phyloP scores from a whole-genome alignment of 2,113 vertebrate species.

The Tragelaphus strepsiceros region DNA sequence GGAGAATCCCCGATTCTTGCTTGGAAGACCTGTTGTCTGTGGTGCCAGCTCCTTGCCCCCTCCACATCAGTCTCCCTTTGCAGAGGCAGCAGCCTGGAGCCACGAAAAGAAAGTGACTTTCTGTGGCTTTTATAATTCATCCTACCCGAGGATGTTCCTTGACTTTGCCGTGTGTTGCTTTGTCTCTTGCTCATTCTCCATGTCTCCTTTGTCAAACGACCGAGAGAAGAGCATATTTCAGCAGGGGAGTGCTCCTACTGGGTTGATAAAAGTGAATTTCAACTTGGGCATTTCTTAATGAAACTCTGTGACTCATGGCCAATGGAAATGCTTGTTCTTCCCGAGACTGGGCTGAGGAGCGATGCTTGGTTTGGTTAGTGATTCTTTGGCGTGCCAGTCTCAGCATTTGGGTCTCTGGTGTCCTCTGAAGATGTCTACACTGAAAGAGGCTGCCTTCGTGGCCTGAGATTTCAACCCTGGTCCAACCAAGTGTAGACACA shows the following conservation, averaged over 20 bases:
- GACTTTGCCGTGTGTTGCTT: background rate
- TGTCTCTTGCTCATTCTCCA: background rate
- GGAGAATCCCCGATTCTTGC: background rate
- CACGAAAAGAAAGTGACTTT: background rate
- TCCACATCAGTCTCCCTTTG: background rate
- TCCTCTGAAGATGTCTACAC: background rate
- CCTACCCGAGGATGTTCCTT: background rate
- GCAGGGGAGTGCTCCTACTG: background rate
- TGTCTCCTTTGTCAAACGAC: background rate
- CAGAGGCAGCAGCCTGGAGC: background rate
- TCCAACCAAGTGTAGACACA: background rate
- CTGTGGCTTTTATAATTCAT: background rate
- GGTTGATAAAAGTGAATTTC: background rate
- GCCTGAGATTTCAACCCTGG: background rate
- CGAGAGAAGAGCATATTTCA: conserved; percentile 5
- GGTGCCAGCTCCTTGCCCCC: background rate
- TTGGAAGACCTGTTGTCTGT: background rate
- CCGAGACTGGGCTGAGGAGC: background rate
- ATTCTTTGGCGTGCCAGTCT: background rate
- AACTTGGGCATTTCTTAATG: background rate
- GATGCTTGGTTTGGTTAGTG: background rate
- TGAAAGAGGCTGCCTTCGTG: background rate
- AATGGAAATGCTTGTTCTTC: background rate
- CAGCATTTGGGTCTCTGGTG: background rate
- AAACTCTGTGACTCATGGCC: background rate